phyloP scores from a whole-genome alignment of 2,113 vertebrate species.

The Neopipo cinnamomea region DNA sequence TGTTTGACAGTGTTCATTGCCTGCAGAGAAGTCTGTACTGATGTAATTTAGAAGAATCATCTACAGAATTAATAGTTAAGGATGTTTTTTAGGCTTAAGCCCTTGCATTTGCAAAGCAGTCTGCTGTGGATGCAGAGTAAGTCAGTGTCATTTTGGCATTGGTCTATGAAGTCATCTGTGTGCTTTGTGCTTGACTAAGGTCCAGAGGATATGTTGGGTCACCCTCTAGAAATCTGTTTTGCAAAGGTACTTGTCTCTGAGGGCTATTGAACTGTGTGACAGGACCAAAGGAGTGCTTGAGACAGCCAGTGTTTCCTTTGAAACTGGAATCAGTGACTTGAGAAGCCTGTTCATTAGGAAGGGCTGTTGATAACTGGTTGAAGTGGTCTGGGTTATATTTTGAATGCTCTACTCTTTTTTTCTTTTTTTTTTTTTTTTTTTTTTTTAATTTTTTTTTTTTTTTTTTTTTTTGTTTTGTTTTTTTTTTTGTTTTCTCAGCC shows the following conservation, averaged over 20 bases:
- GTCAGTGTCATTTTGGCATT: background rate
- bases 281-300: background rate
- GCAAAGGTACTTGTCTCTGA: slow-evolving; percentile 5
- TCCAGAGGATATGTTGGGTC: background rate
- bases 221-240: slow-evolving; percentile 6
- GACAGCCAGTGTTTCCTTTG: slow-evolving; percentile 37
- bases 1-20: background rate
- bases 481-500: too few species aligned
- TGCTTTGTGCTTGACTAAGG: background rate
- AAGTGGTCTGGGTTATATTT: slow-evolving; percentile 33
- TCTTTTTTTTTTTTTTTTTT: background rate
- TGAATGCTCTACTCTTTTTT: background rate
- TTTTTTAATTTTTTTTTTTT: too few species aligned
- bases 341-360: slow-evolving; percentile 16
- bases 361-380: background rate
- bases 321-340: slow-evolving; percentile 33
- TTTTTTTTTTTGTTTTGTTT: too few species aligned
- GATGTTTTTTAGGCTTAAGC: background rate
- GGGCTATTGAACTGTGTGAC: background rate
- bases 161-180: background rate
- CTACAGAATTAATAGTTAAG: background rate
- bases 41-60: background rate
- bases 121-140: background rate
- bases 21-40: background rate
- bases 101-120: background rate